Percentiles rank a stretch among this genome's conserved stretches.
phyloP scores from a whole-genome alignment of 1,140 invertebrate species.

The Sarcophaga peregrina region DNA sequence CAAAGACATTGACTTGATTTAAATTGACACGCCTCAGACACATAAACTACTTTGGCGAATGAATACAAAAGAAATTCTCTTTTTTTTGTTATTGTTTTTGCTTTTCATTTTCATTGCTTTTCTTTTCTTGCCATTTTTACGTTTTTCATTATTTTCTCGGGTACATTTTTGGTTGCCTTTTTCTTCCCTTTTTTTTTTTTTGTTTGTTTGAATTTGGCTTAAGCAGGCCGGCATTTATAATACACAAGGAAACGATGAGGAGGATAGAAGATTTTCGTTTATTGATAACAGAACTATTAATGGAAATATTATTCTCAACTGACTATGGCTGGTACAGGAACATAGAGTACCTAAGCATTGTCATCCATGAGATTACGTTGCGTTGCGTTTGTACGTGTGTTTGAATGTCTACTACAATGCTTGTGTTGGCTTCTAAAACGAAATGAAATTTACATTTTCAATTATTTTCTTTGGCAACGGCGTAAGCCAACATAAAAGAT shows the following conservation, averaged over 20 bases:
- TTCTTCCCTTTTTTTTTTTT: not conserved
- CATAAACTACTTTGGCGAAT: constrained; percentile 34
- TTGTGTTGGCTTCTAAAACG: not conserved
- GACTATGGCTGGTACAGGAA: not conserved
- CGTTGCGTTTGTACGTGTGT: too few species aligned
- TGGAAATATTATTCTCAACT: not conserved
- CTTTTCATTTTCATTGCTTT: too few species aligned
- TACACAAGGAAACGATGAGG: not conserved
- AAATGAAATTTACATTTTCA: not conserved
- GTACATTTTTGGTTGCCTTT: too few species aligned
- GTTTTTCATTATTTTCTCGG: too few species aligned
- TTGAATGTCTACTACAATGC: too few species aligned
- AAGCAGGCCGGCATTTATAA: not conserved
- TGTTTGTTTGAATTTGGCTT: not conserved
- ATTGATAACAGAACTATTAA: constrained; percentile 25
- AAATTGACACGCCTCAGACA: constrained; percentile 40
- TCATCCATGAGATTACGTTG: not conserved
- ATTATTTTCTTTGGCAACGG: too few species aligned
- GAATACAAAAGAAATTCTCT: constrained; percentile 8
- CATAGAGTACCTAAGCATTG: not conserved
- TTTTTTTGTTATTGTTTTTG: not conserved
- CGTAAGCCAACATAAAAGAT: too few species aligned
- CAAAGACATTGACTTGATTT: constrained; percentile 42
- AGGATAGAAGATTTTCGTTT: constrained; percentile 16
- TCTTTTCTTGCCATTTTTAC: too few species aligned